Base-by-base conservation (phyloP, 2,888 invertebrate species). In the Papilio gigon region DNA sequence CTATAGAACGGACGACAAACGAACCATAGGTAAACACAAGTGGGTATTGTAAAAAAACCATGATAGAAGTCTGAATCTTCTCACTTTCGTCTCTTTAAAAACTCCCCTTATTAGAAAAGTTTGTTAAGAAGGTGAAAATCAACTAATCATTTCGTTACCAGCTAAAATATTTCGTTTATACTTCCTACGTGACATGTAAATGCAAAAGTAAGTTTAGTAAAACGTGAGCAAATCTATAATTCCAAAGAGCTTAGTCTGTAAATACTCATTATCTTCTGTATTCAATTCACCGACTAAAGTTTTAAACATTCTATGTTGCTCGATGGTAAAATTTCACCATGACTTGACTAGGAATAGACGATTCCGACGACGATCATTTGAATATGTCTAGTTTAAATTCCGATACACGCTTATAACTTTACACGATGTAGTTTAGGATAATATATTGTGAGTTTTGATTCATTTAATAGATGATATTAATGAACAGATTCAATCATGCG, bases 341-440 rank as follows among this genome's bases (percentile, higher is more conserved):
- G 66, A 60, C 60, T 35, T 50, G 37, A 66, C 66, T 60, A 64
- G 59, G 64, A 68, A 68, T 64, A 33, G 44, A 64, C 9, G 37
- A 40, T 27, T 25, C 44, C 59, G n/a, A n/a, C n/a, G n/a, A n/a
- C n/a, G n/a, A n/a, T 58, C 42, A 64, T 68, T 68, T 40, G 11
- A 64, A 68, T 68, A 68, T 17, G 9, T 44, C 64, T 60, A 17
- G 37, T 64, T 68, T 47, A 60, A 68, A 68, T 64, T 68, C 64
- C 11, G 40, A 68, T 40, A 17, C 62, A 42, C 25, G 47, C 59
- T 60, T 27, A 40, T 59, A 56, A 37, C 58, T 25, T 35, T 63
- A 64, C 50, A 47, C 64, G 59, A 40, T 30, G 64, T 30, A 27
- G 17, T 27, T 27, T 27, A n/a, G 3, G 17, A 56, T 30, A 30